Evolutionary conservation across 2,113 vertebrate genomes (phyloP), one percentile per base, ranked within the genome.

Genomic region (Serinus canaria): DNA sequence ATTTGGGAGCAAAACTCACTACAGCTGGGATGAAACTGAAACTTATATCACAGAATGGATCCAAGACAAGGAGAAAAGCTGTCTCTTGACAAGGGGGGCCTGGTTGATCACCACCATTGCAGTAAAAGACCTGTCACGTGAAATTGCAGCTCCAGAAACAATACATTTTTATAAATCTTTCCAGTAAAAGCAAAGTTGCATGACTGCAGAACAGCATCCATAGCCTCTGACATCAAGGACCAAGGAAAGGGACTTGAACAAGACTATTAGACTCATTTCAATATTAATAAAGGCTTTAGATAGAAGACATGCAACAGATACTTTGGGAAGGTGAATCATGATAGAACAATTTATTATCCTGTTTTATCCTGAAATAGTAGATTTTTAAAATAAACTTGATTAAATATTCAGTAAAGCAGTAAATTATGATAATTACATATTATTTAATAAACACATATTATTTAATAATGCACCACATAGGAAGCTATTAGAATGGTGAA

Each of bases 71-170:
- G 19, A 33, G 11, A 39, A 16, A 9, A 55, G 7, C 1, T 67
- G 6, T 67, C 17, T 55, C 21, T 55, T 5, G 1, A 20, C 41
- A 37, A 31, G 2, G 3, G 2, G 2, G 8, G 5, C 16, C 44
- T 10, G 16, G 15, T 9, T 2, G 2, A 2, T 47, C 20, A 3
- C 11, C 41, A 73, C 13, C 16, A 39, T 6, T 4, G 1, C 18
- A 50, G 9, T 22, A 21, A 37, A 69, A 85, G 25, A 23, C 19
- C 7, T 60, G 16, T 15, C 8, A 60, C 0, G 0, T 31, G 43
- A 75, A 87, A 70, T 33, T 67, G 25, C 21, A 55, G 6, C 21
- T 50, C 12, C 21, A 59, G 22, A 30, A 84, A 22, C 3, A 44
- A 81, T 25, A 31, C 46, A 9, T 13, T 75, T 86, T 82, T 37